Evolutionary conservation across 2,113 vertebrate genomes (phyloP).

Genomic region (Junco hyemalis): DNA sequence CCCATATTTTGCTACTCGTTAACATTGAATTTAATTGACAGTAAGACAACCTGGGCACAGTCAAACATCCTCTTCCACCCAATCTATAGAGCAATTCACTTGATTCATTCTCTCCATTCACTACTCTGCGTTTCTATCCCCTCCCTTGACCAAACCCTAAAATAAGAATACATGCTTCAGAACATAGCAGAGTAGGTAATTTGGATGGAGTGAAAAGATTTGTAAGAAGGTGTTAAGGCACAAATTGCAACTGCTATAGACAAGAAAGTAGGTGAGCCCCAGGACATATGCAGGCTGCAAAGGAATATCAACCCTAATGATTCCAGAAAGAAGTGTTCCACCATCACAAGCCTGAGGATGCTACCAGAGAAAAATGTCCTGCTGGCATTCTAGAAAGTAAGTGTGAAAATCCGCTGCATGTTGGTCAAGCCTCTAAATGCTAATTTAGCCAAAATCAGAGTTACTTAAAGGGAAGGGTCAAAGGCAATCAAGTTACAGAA

Average conservation of each 20-base stretch:
- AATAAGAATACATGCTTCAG: neutral
- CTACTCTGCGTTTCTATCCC: neutral
- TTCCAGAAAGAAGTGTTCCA: neutral
- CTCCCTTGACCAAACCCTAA: neutral
- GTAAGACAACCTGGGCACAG: neutral
- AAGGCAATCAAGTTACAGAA: neutral
- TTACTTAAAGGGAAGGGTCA: neutral
- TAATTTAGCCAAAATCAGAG: neutral
- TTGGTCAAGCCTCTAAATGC: neutral
- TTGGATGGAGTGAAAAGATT: neutral
- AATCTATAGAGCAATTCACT: neutral
- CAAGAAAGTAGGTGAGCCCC: neutral
- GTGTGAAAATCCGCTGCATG: neutral
- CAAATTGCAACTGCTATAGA: neutral
- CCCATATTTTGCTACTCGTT: neutral
- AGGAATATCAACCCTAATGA: neutral
- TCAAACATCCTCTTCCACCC: neutral
- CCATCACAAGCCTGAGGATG: neutral
- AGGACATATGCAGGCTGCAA: neutral
- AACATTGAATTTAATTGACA: constrained; percentile 20
- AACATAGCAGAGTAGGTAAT: neutral
- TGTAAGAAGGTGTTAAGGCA: neutral
- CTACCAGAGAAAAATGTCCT: neutral
- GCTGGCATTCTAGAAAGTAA: neutral
- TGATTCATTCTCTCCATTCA: neutral